phyloP scores from a whole-genome alignment of 2,113 vertebrate genomes.

The Asarcornis scutulata region DNA sequence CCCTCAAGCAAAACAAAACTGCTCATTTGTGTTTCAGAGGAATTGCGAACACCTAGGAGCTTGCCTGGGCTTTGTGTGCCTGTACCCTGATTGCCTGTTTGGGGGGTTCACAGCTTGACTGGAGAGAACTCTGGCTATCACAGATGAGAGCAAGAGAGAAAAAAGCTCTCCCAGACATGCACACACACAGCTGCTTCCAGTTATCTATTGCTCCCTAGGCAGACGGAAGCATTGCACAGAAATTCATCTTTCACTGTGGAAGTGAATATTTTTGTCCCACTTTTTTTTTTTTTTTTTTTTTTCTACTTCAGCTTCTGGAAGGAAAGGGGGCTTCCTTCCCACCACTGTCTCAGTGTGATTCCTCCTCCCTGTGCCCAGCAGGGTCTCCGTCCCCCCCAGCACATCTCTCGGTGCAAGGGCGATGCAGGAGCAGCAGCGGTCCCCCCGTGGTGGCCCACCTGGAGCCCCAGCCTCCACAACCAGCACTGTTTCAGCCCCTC shows the following conservation, averaged over 20 bases:
- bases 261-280: neutral
- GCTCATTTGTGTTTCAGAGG: accelerated
- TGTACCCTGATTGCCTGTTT: neutral
- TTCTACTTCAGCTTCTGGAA: neutral
- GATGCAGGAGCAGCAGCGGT: neutral
- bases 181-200: neutral
- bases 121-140: neutral
- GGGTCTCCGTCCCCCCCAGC: neutral
- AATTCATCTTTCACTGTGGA: neutral
- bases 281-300: neutral
- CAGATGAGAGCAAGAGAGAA: neutral
- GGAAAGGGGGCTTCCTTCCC: neutral
- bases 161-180: neutral
- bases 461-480: neutral
- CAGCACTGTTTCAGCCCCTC: neutral
- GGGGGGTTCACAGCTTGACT: neutral
- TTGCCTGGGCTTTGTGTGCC: neutral
- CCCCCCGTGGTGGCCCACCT: neutral
- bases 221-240: neutral
- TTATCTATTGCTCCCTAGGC: neutral
- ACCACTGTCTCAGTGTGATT: neutral
- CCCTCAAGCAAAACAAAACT: neutral
- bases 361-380: neutral
- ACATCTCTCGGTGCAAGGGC: neutral
- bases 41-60: accelerated